Conservation (phyloP, 1,140 invertebrate genomes). For the Drosophila obscura region DNA sequence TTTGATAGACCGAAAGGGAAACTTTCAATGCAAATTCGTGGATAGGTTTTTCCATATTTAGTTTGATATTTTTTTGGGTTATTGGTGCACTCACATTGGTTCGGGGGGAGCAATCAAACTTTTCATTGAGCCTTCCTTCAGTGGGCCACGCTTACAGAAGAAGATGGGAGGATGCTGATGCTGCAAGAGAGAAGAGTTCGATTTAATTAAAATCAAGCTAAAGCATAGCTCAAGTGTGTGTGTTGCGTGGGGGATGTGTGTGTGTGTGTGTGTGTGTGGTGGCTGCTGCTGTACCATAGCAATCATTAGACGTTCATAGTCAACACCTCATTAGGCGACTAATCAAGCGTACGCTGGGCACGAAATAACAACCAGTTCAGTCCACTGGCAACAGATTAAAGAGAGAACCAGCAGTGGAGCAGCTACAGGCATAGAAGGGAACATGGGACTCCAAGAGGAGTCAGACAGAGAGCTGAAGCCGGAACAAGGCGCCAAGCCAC, state of each 20-base stretch:
- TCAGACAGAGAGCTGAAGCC: not conserved
- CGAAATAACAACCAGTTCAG: conserved; percentile 75
- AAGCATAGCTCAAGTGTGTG: conserved; percentile 39
- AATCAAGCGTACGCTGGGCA: conserved; percentile 75
- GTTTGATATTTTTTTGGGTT: not conserved
- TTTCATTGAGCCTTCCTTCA: conserved; percentile 66
- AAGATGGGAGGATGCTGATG: conserved; percentile 11
- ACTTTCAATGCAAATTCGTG: conserved; percentile 51
- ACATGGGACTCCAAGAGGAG: not conserved
- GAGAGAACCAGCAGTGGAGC: not conserved
- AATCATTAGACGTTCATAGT: conserved; percentile 76
- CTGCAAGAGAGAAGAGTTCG: conserved; percentile 20
- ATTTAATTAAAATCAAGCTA: conserved; percentile 63
- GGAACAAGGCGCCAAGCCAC: conserved; percentile 35
- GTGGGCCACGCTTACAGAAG: conserved; percentile 44
- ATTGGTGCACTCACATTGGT: conserved; percentile 60
- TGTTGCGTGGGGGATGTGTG: not conserved
- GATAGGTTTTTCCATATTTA: conserved; percentile 33
- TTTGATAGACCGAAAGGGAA: conserved; percentile 26
- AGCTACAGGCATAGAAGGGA: not conserved
- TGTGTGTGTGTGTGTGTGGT: conserved; percentile 8
- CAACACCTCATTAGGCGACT: conserved; percentile 83
- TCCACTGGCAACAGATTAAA: conserved; percentile 54
- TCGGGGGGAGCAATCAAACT: conserved; percentile 64
- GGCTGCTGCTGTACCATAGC: conserved; percentile 24